phyloP scores from a whole-genome alignment of 2,888 invertebrate genomes.

The Caprella mutica region DNA sequence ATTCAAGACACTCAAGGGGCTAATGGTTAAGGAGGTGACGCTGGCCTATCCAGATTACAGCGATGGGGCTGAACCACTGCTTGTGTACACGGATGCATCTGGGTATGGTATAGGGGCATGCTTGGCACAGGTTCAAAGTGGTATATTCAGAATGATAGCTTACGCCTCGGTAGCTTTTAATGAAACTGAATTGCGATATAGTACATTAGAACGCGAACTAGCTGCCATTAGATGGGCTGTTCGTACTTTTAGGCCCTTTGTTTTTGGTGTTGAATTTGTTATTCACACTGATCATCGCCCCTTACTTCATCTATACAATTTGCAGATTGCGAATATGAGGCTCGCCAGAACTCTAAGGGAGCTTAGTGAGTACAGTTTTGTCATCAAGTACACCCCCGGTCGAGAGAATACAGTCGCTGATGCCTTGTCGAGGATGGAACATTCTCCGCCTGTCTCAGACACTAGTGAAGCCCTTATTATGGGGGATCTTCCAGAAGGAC shows the following conservation, averaged over 20 bases:
- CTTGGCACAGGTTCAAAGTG: not conserved
- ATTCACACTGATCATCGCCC: not conserved
- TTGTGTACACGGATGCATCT: not conserved
- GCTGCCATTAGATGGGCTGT: constrained; percentile 1
- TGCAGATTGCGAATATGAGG: no score
- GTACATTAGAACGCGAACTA: not conserved
- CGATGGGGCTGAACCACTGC: not conserved
- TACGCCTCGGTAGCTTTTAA: constrained; percentile 1
- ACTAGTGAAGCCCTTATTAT: no score
- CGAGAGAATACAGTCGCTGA: no score
- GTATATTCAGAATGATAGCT: not conserved
- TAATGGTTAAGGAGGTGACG: not conserved
- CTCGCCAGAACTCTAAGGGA: no score
- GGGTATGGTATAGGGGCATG: not conserved
- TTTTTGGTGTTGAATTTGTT: not conserved
- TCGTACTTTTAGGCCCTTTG: not conserved
- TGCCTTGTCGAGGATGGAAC: no score
- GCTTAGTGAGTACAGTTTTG: no score
- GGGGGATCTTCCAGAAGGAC: no score
- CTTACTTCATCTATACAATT: not conserved
- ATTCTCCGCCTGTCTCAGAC: no score
- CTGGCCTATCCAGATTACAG: not conserved
- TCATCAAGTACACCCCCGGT: no score
- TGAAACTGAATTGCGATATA: not conserved
- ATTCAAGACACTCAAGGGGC: not conserved